Conservation (phyloP, 2,888 invertebrate species). For the Achlya flavicornis region DNA sequence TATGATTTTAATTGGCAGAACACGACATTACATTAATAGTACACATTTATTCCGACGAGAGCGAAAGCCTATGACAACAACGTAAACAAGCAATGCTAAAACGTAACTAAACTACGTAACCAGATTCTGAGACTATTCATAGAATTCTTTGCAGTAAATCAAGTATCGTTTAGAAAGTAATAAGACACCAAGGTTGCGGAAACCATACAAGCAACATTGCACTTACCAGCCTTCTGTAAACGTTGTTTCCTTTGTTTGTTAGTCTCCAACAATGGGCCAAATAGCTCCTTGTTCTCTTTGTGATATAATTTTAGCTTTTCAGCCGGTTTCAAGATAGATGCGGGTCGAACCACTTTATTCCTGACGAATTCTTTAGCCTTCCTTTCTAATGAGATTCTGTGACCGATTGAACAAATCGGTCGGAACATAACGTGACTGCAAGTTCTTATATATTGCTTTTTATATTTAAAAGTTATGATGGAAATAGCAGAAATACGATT, state of each 20-base stretch:
- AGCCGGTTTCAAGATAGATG: slow-evolving; percentile 72
- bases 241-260: slow-evolving; percentile 72
- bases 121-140: slow-evolving; percentile 14
- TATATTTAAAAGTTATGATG: slow-evolving; percentile 5
- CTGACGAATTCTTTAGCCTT: slow-evolving; percentile 64
- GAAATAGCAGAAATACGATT: not conserved
- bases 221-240: slow-evolving; percentile 67
- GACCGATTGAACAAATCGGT: slow-evolving; percentile 60
- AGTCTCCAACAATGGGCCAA: slow-evolving; percentile 78
- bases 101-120: slow-evolving; percentile 12
- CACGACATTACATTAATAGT: slow-evolving; percentile 33
- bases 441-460: slow-evolving; percentile 15
- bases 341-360: slow-evolving; percentile 69
- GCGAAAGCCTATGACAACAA: slow-evolving; percentile 43
- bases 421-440: slow-evolving; percentile 56
- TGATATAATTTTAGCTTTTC: slow-evolving; percentile 75
- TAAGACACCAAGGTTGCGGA: slow-evolving; percentile 57
- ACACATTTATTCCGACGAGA: slow-evolving; percentile 32
- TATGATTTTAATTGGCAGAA: slow-evolving; percentile 73
- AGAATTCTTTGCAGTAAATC: not conserved
- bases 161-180: slow-evolving; percentile 43
- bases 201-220: slow-evolving; percentile 43
- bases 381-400: slow-evolving; percentile 53
- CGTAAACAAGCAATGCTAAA: slow-evolving; percentile 42
- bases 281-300: slow-evolving; percentile 78